A percentile compares a stretch with the other conserved stretches of the same genome.
phyloP scores from a whole-genome alignment of 2,888 invertebrate species.

The Eristalinus aeneus region DNA sequence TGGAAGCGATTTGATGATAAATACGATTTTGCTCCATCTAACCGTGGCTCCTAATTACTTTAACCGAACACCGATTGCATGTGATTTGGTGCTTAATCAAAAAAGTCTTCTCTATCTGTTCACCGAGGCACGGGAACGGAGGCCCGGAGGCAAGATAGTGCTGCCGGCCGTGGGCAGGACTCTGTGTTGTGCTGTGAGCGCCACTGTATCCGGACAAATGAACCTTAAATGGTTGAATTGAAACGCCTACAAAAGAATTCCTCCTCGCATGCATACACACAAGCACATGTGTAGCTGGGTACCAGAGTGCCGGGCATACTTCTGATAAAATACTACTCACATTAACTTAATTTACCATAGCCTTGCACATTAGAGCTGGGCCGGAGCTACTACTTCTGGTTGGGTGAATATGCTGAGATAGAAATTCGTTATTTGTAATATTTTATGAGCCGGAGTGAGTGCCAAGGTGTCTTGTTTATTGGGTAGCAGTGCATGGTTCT shows the following conservation, averaged over 20 bases:
- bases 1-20: slow-evolving; percentile 56
- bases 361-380: slow-evolving; percentile 25
- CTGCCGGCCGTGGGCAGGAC: slow-evolving; percentile 30
- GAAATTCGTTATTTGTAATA: slow-evolving; percentile 44
- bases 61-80: slow-evolving; percentile 70
- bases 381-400: background rate
- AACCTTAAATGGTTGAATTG: slow-evolving; percentile 58
- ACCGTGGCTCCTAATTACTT: slow-evolving; percentile 65
- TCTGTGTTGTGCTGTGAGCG: slow-evolving; percentile 2
- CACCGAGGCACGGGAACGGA: background rate
- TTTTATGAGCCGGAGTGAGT: slow-evolving; percentile 16
- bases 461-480: slow-evolving; percentile 20
- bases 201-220: slow-evolving; percentile 48
- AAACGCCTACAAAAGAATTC: slow-evolving; percentile 55
- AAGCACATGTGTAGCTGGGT: background rate
- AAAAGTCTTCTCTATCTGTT: slow-evolving; percentile 35
- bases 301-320: background rate
- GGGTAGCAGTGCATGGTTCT: slow-evolving; percentile 30
- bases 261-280: background rate
- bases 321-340: slow-evolving; percentile 52
- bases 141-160: background rate
- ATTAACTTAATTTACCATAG: slow-evolving; percentile 54
- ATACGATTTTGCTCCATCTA: slow-evolving; percentile 58
- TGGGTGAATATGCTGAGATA: slow-evolving; percentile 45
- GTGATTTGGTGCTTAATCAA: slow-evolving; percentile 71